phyloP scores from a whole-genome alignment of 2,888 invertebrate species.

The Agapostemon virescens region DNA sequence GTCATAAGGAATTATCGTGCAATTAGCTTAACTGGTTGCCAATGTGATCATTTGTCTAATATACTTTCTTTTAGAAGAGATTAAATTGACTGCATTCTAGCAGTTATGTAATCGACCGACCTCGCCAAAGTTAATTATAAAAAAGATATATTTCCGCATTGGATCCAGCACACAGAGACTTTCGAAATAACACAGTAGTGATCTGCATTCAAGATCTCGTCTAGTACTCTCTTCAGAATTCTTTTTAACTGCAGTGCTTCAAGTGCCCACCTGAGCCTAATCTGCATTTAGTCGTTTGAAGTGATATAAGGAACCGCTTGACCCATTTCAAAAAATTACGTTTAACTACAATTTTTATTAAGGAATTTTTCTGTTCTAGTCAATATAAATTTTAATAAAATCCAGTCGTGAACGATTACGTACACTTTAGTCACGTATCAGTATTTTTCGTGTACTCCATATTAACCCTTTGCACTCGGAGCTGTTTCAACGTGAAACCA shows the following conservation, averaged over 20 bases:
- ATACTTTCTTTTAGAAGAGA: neutral
- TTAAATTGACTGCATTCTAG: neutral
- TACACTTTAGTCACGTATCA: too few relatives aligned
- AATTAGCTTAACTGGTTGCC: neutral
- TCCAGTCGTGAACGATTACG: neutral
- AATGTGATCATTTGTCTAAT: neutral
- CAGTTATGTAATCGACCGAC: neutral
- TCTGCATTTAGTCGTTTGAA: neutral
- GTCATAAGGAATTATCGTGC: neutral
- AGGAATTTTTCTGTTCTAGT: neutral
- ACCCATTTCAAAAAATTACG: neutral
- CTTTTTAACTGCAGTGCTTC: neutral
- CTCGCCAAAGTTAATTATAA: conserved; percentile 24
- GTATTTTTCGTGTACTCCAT: too few relatives aligned
- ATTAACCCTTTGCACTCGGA: too few relatives aligned
- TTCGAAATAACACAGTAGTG: conserved; percentile 5
- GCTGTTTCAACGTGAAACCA: too few relatives aligned
- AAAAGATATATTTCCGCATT: conserved; percentile 5
- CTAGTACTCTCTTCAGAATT: conserved; percentile 11
- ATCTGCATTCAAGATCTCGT: conserved; percentile 4
- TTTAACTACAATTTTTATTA: neutral
- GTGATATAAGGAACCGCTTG: neutral
- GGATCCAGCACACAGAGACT: conserved; percentile 11
- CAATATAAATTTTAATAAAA: neutral
- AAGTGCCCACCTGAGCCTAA: neutral